These are phyloP conservation scores for Ypsolopha scabrella DNA, from an alignment of 2,888 invertebrate species.

Conservation along the genomic window DNA sequence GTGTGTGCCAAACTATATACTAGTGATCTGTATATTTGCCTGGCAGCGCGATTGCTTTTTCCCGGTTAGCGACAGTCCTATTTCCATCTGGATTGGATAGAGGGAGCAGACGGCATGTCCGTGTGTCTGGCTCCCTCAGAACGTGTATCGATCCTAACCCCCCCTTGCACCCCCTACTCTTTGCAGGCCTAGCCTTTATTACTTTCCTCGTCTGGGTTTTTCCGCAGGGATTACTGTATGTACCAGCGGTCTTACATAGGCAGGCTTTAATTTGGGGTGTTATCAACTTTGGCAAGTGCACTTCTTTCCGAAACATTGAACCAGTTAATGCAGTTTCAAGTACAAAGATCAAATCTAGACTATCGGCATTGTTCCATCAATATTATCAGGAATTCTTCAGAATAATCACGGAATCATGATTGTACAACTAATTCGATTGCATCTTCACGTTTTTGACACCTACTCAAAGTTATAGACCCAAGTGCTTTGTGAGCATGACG, in stretches of 20 bases:
- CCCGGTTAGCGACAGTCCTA: not conserved
- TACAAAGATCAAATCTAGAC: too few relatives aligned
- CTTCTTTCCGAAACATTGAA: too few relatives aligned
- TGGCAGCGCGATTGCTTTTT: not conserved
- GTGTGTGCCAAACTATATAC: too few relatives aligned
- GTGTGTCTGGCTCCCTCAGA: slow-evolving; percentile 5
- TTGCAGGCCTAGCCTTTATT: slow-evolving; percentile 26
- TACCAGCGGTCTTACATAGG: not conserved
- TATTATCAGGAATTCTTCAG: too few relatives aligned
- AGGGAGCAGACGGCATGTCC: slow-evolving; percentile 24
- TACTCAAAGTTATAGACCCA: too few relatives aligned
- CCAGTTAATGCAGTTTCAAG: too few relatives aligned
- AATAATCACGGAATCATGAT: too few relatives aligned
- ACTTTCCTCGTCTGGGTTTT: slow-evolving; percentile 29
- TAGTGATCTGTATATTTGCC: not conserved
- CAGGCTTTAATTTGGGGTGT: too few relatives aligned
- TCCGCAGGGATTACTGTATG: slow-evolving; percentile 12
- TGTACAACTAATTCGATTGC: too few relatives aligned
- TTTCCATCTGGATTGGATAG: not conserved
- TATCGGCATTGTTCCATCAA: too few relatives aligned
- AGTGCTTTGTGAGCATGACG: not conserved
- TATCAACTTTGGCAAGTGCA: too few relatives aligned
- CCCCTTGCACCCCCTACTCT: slow-evolving; percentile 16
- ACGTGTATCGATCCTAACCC: slow-evolving; percentile 9
- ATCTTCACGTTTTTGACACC: too few relatives aligned